These are phyloP conservation scores for Calidris pygmaea DNA, from an alignment of 2,113 vertebrate genomes.

Conservation along the genomic window DNA sequence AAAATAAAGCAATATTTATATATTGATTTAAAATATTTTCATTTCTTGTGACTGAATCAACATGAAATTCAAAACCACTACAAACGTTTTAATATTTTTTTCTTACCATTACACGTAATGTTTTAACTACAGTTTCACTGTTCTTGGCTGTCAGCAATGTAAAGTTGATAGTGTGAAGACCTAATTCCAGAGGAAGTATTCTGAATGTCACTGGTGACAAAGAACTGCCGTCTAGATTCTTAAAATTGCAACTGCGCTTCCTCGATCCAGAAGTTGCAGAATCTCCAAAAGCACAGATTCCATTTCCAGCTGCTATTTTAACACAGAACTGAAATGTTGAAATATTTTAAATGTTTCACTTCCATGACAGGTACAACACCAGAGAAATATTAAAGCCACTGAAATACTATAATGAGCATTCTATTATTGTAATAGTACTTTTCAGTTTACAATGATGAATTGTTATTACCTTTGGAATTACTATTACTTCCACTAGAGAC, in stretches of 20 bases:
- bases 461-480: not conserved
- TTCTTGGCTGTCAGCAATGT: conserved; percentile 60
- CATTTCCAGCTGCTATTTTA: conserved; percentile 73
- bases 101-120: conserved; percentile 87
- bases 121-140: conserved; percentile 81
- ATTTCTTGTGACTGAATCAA: not conserved
- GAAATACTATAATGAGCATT: not conserved
- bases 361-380: not conserved
- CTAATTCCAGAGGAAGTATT: conserved; percentile 84
- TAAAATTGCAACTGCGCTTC: not conserved
- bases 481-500: not conserved
- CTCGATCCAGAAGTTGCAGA: not conserved
- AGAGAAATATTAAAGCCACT: not conserved
- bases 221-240: conserved; percentile 27
- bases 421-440: not conserved
- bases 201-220: conserved; percentile 74
- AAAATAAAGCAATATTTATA: not conserved
- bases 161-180: conserved; percentile 85
- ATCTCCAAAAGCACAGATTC: conserved; percentile 78
- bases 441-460: not conserved
- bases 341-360: not conserved
- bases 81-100: not conserved
- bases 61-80: not conserved
- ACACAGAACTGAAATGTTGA: conserved; percentile 83
- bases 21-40: not conserved